These are phyloP conservation scores for Acrobasis suavella DNA, from an alignment of 2,888 invertebrate species.

Conservation along the genomic window DNA sequence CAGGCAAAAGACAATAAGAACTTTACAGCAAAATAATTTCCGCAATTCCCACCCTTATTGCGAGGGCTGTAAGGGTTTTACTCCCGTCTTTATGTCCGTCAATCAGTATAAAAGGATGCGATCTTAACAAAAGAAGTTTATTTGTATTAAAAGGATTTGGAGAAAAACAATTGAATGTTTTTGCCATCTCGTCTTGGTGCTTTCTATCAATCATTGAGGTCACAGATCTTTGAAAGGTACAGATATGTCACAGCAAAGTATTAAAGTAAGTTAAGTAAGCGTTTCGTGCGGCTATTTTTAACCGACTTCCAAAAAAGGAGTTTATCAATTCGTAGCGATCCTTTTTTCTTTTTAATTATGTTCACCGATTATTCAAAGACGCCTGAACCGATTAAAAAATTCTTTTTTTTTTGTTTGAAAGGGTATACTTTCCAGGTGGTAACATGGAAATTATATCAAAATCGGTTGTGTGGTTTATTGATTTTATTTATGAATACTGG, in stretches of 20 bases:
- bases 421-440: too few relatives aligned
- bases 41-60: conserved; percentile 10
- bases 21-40: conserved; percentile 6
- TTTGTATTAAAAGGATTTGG: conserved; percentile 13
- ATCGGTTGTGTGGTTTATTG: too few relatives aligned
- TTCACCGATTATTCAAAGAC: too few relatives aligned
- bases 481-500: too few relatives aligned
- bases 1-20: conserved; percentile 1
- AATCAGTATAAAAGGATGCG: conserved; percentile 22
- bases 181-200: conserved; percentile 9
- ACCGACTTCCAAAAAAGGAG: too few relatives aligned
- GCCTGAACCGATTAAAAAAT: too few relatives aligned
- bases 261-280: too few relatives aligned
- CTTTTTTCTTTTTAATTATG: too few relatives aligned
- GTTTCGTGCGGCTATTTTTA: too few relatives aligned
- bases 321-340: too few relatives aligned
- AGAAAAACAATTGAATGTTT: conserved; percentile 19
- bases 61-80: conserved; percentile 3
- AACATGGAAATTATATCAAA: too few relatives aligned
- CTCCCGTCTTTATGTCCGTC: not conserved
- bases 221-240: not conserved
- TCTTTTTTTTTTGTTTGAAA: too few relatives aligned
- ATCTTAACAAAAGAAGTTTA: conserved; percentile 18
- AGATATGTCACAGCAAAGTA: not conserved
- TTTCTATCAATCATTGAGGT: conserved; percentile 11